A percentile compares a stretch with the other conserved stretches of the same genome.
Conservation (phyloP, 1,140 invertebrate genomes). For the Cotesia typhae region DNA sequence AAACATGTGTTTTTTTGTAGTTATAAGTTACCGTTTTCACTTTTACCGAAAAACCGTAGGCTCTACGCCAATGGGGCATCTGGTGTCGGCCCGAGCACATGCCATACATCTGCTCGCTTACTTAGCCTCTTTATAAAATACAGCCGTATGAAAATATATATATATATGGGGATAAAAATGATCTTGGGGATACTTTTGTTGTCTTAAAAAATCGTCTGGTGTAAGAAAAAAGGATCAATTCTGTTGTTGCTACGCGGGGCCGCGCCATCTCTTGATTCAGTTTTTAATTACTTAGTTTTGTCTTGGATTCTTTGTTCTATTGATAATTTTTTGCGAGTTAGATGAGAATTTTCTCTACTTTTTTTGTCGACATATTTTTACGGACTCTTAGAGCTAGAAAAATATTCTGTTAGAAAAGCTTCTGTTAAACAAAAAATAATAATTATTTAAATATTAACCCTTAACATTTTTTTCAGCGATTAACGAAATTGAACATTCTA, state of each 20-base stretch:
- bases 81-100: conserved; percentile 63
- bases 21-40: neutral
- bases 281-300: too few relatives aligned
- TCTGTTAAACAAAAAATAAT: too few relatives aligned
- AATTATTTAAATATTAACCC: too few relatives aligned
- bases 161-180: neutral
- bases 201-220: conserved; percentile 44
- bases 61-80: conserved; percentile 63
- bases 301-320: too few relatives aligned
- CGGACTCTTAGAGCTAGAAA: too few relatives aligned
- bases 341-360: too few relatives aligned
- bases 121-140: conserved; percentile 18
- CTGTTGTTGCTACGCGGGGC: conserved; percentile 50
- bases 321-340: too few relatives aligned
- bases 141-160: neutral
- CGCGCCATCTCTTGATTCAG: neutral
- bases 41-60: conserved; percentile 28
- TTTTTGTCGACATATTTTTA: too few relatives aligned
- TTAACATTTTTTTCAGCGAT: too few relatives aligned
- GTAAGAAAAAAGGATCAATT: conserved; percentile 29
- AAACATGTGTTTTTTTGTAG: conserved; percentile 15
- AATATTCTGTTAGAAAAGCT: too few relatives aligned
- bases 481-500: too few relatives aligned
- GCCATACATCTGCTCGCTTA: conserved; percentile 59
- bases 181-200: conserved; percentile 49